Conservation (phyloP, 2,113 vertebrate species). For the Helogale parvula region DNA sequence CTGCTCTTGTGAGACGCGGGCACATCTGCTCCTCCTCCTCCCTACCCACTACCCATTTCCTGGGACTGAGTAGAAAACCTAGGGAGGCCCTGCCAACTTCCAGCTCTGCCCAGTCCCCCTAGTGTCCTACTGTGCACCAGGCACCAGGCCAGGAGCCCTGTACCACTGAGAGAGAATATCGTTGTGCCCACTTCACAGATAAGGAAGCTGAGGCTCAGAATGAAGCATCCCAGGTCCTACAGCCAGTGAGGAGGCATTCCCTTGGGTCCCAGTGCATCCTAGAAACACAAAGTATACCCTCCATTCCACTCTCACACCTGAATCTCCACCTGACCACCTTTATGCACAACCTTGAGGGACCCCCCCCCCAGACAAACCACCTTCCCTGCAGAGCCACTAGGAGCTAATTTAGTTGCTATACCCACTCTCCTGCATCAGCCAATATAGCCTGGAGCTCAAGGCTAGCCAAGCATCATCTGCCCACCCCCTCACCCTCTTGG, state of each 20-base stretch:
- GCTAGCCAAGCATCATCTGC: background rate
- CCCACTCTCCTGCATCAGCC: background rate
- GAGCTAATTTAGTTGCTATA: background rate
- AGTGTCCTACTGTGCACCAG: background rate
- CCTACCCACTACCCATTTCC: slow-evolving; percentile 63
- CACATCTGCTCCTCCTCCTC: slow-evolving; percentile 60
- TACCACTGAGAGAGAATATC: background rate
- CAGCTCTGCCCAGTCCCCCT: background rate
- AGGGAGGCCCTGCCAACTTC: slow-evolving; percentile 15
- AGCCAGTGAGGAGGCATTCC: background rate
- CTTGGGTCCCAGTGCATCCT: background rate
- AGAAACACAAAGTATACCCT: background rate
- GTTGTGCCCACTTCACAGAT: slow-evolving; percentile 66
- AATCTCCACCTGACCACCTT: background rate
- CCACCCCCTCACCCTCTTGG: background rate
- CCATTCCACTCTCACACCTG: background rate
- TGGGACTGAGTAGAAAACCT: slow-evolving; percentile 48
- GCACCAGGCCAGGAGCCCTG: background rate
- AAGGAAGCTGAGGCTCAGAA: slow-evolving; percentile 2
- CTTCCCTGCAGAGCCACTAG: background rate
- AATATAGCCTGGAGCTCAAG: background rate
- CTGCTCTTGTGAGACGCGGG: slow-evolving; percentile 72
- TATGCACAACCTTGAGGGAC: background rate
- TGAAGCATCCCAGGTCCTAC: background rate
- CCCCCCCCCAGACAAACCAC: background rate